Conservation (phyloP, 2,888 invertebrate genomes). For the Chymomyza procnemis region DNA sequence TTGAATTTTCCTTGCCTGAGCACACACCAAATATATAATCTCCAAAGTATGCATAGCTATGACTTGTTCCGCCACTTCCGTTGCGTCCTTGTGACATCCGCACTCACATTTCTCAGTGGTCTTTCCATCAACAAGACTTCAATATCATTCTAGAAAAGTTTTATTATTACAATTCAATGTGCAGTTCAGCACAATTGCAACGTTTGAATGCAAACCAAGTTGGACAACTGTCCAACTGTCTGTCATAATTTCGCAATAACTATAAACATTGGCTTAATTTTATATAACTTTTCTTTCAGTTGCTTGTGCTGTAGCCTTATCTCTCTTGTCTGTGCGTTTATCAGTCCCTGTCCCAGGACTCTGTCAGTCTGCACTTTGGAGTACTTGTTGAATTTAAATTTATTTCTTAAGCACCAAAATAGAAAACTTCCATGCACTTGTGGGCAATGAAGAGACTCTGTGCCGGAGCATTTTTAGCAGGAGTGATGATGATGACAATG, state of each 20-base stretch:
- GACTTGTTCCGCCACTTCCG: not conserved
- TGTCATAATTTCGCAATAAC: slow-evolving; percentile 51
- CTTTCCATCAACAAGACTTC: not conserved
- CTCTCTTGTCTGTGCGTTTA: slow-evolving; percentile 10
- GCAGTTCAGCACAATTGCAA: slow-evolving; percentile 45
- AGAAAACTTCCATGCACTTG: not conserved
- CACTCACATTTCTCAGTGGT: slow-evolving; percentile 31
- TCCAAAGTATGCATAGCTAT: no score
- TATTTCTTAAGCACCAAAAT: slow-evolving; percentile 31
- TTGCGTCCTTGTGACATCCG: not conserved
- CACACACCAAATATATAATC: no score
- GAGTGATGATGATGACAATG: slow-evolving; percentile 31
- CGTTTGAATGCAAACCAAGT: not conserved
- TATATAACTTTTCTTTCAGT: slow-evolving; percentile 55
- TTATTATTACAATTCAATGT: slow-evolving; percentile 57
- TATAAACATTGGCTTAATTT: slow-evolving; percentile 64
- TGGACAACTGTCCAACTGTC: not conserved
- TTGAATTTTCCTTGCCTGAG: not conserved
- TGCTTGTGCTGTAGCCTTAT: not conserved
- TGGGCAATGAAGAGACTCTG: slow-evolving; percentile 7
- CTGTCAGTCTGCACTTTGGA: slow-evolving; percentile 25
- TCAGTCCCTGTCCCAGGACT: not conserved
- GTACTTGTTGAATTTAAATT: slow-evolving; percentile 63
- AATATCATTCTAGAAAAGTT: slow-evolving; percentile 29
- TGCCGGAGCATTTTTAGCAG: not conserved